Base-by-base conservation (phyloP, 2,888 invertebrate genomes). In the Pollenia amentaria region DNA sequence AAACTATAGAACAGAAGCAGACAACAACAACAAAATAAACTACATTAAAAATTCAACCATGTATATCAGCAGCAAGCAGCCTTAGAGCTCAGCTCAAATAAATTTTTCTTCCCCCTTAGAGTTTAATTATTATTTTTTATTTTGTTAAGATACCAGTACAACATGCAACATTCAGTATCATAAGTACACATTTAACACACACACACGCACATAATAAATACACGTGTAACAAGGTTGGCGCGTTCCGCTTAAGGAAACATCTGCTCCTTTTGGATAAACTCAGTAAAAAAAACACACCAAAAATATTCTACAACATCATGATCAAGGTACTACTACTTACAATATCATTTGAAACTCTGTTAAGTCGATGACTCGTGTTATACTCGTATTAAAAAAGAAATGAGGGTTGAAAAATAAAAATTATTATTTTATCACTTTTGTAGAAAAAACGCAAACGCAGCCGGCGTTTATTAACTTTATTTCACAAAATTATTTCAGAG, bases 181-280 rank as follows among this genome's bases (percentile, higher is more conserved):
- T 53, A 77, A 40, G 40, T 8, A 67, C 51, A 69, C 69, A 72
- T 42, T 57, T 21, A 29, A 60, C 40, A 77, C 62, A 69, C 62
- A 76, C 42, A 62, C 55, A 79, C 16, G 18, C 21, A 69, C 65
- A 73, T 18, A 57, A 29, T 18, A 48, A 53, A 40, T 72, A 57
- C 73, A 87, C 77, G 80, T 78, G 72, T 77, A 83, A 89, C 72
- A 81, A 87, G 62, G 84, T 92, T 91, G 91, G 92, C 91, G 92
- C 91, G 91, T 91, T 89, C 86, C 82, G 84, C 73, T 84, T 67
- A 82, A 89, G 89, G 89, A 91, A 92, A 92, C 92, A 92, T 92
- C 92, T 92, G 92, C 92, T 91, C 90, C 91, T 91, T 79, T 38
- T 78, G 73, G 78, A 57, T 77, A 78, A 57, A 73, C 48, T 48